These are phyloP conservation scores for Timema cristinae DNA, from an alignment of 2,888 invertebrate genomes.

Conservation along the genomic window DNA sequence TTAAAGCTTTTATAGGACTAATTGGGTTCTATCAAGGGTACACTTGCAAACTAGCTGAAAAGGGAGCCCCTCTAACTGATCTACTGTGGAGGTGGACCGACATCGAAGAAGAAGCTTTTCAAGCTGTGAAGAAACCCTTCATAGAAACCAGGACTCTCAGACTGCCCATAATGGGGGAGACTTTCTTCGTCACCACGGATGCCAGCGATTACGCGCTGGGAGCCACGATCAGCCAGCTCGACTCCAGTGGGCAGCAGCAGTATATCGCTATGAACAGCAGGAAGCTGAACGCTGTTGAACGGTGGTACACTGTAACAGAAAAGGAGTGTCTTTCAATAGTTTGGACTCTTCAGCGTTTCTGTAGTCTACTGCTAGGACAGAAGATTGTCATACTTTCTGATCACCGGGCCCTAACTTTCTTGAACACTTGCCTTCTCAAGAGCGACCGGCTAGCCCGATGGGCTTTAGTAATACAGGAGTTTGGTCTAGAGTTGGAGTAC, in stretches of 20 bases:
- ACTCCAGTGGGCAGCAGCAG: neutral
- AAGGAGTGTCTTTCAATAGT: constrained; percentile 4
- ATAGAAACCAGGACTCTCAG: constrained; percentile 22
- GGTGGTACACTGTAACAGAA: neutral
- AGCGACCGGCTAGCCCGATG: neutral
- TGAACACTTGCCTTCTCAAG: neutral
- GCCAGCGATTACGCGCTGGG: constrained; percentile 32
- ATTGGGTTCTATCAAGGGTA: no score
- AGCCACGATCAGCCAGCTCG: constrained; percentile 21
- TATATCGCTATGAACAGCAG: constrained; percentile 1
- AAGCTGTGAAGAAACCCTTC: neutral
- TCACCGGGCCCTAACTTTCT: neutral
- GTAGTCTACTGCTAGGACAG: neutral
- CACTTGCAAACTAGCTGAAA: no score
- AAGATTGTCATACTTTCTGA: neutral
- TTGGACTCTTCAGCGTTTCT: neutral
- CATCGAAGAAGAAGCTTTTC: neutral
- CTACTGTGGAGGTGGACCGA: no score
- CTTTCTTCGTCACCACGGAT: constrained; percentile 29
- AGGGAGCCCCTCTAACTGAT: no score
- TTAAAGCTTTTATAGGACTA: no score
- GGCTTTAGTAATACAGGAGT: neutral
- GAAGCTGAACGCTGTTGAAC: neutral
- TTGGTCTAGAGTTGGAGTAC: no score
- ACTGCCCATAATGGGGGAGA: constrained; percentile 30